Evolutionary conservation across 2,797 vertebrate genomes (phyloP).

Genomic region (Peromyscus attwateri): DNA sequence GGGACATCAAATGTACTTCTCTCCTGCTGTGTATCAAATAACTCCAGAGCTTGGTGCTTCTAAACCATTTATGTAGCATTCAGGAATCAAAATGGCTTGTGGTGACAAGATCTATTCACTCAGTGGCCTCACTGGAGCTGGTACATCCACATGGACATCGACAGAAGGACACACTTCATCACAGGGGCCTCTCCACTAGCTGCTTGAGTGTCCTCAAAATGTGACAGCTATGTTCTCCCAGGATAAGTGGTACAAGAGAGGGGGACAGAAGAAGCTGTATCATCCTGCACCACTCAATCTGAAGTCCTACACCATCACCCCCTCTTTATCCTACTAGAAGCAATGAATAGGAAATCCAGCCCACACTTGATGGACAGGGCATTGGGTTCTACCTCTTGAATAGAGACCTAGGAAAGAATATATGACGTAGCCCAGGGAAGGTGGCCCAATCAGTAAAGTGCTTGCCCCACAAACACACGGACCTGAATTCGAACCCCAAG

Average conservation of each 20-base stretch:
- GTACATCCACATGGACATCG: fast-evolving
- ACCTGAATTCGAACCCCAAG: not conserved
- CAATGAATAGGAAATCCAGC: not conserved
- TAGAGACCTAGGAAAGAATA: not conserved
- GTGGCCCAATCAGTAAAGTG: not conserved
- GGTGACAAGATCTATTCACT: not conserved
- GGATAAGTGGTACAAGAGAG: not conserved
- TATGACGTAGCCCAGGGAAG: not conserved
- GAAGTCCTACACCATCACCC: not conserved
- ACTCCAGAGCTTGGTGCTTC: not conserved
- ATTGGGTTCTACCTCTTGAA: not conserved
- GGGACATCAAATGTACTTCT: not conserved
- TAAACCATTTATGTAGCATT: not conserved
- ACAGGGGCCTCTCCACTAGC: not conserved
- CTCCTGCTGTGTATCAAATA: not conserved
- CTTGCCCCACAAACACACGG: not conserved
- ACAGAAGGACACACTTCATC: not conserved
- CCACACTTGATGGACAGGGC: not conserved
- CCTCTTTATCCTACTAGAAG: not conserved
- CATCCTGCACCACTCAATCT: not conserved
- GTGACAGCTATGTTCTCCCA: not conserved
- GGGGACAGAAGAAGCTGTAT: not conserved
- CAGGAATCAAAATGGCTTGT: not conserved
- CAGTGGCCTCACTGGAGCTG: not conserved
- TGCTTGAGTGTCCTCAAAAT: not conserved